Base-by-base conservation (phyloP, 2,113 vertebrate genomes). In the Dolichotis patagonum region DNA sequence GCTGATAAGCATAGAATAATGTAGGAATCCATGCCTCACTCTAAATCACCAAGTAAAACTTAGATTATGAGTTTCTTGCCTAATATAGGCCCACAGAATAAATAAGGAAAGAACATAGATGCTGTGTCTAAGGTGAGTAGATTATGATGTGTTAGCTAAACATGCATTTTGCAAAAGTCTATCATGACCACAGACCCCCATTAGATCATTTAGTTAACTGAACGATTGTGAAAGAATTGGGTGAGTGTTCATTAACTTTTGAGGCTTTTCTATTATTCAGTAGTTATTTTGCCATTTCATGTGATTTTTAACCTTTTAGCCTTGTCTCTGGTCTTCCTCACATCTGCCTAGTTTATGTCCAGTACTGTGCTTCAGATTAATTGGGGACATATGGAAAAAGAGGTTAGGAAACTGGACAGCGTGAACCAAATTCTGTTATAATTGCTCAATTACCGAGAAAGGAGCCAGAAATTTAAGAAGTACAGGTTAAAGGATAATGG, bases 291-390 rank as follows among this genome's bases (percentile, higher is more conserved):
- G 67, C 89, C 75, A 41, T 69, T 85, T 92, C 71, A 24, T 73
- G 14, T 85, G 63, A 67, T 85, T 92, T 75, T 94, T 85, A n/a
- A n/a, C 38, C 26, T 77, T 71, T 93, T 88, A 90, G 41, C 28
- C 26, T 41, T 38, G 20, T 88, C 84, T 85, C 35, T 82, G 12
- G 13, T 95, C 60, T 95, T 96, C n/a, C 73, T 88, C 41, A n/a
- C 3, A 81, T 32, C 24, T 46, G 28, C 4, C 3, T 69, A 71
- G 85, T 85, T 81, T 88, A 78, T 96, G 41, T 71, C 69, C 62
- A 82, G 16, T 41, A 81, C 13, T 83, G 13, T 88, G 38, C 90
- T 95, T 89, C 82, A 90, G n/a, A 92, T 95, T 62, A 95, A 96
- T 58, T 88, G 84, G 28, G 38, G 63, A 88, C 41, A 94, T 63